Base-by-base conservation (phyloP, 2,888 invertebrate species). In the Nomada lathburiana region DNA sequence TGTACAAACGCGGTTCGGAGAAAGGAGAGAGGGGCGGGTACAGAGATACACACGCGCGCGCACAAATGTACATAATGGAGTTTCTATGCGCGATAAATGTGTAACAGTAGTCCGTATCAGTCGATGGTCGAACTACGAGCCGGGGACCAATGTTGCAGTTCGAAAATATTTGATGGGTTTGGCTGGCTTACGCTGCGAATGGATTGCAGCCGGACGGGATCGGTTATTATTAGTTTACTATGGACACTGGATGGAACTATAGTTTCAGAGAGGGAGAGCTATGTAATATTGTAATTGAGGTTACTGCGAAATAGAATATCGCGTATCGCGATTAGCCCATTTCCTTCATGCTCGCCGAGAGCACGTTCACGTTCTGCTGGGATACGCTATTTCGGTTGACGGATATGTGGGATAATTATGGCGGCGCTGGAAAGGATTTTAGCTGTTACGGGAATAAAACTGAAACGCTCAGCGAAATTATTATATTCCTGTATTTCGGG, bases 61-160 rank as follows among this genome's bases (percentile, higher is more conserved):
- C 16, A 9, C 16, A 9, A 3, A 47, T 23, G 67, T 55, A 36
- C 50, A 73, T 69, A 67, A 79, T 80, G 55, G 60, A 60, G 72
- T 78, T 80, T 65, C 84, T 77, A 72, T 75, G 59, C 60, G 76
- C 77, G 77, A 84, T 84, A 84, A 84, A 84, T 68, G 77, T 52
- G 84, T 72, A 84, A 84, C 72, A 60, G 53, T 80, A 81, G 84
- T 84, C 84, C 75, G 65, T 60, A 62, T 55, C 68, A 71, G 69
- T 59, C 75, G 84, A 78, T 84, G 63, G 60, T 77, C 67, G 42
- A 26, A n/a, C 59, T 13, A 64, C 55, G 78, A 59, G n/a, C 47
- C 55, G 47, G 20, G 63, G 44, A 64, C 47, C 20, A 63, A 69
- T 69, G 69, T 36, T 63, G 53, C 55, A 52, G 68, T 36, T 23